phyloP scores from a whole-genome alignment of 2,113 vertebrate species.

The Otis tarda region DNA sequence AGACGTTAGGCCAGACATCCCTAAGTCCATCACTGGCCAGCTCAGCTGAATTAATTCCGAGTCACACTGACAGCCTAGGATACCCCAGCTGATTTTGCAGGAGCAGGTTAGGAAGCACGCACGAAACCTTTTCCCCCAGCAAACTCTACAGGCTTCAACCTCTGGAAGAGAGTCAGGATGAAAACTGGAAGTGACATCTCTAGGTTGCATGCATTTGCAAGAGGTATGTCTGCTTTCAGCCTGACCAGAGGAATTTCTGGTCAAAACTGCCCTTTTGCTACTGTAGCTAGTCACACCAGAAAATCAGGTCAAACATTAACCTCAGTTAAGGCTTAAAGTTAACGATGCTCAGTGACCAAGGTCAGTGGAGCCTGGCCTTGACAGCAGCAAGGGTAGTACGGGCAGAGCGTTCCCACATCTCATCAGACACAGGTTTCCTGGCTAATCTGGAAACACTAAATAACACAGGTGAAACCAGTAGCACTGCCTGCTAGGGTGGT shows the following conservation, averaged over 20 bases:
- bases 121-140: not conserved
- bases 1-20: not conserved
- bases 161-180: not conserved
- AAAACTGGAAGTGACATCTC: not conserved
- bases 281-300: not conserved
- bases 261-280: not conserved
- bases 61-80: not conserved
- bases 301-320: not conserved
- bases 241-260: not conserved
- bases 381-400: not conserved
- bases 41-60: not conserved
- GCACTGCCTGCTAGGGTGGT: not conserved
- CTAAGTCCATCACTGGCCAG: too few species aligned
- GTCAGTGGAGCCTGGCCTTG: not conserved
- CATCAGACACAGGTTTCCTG: not conserved
- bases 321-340: not conserved
- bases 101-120: not conserved
- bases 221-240: not conserved
- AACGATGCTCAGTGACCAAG: not conserved
- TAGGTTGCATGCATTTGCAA: not conserved
- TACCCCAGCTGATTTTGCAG: not conserved
- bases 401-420: not conserved
- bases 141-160: not conserved
- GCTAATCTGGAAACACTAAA: not conserved
- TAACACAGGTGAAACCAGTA: constrained; percentile 39